phyloP scores from a whole-genome alignment of 2,113 vertebrate species.

The Erythrocercus mccallii region DNA sequence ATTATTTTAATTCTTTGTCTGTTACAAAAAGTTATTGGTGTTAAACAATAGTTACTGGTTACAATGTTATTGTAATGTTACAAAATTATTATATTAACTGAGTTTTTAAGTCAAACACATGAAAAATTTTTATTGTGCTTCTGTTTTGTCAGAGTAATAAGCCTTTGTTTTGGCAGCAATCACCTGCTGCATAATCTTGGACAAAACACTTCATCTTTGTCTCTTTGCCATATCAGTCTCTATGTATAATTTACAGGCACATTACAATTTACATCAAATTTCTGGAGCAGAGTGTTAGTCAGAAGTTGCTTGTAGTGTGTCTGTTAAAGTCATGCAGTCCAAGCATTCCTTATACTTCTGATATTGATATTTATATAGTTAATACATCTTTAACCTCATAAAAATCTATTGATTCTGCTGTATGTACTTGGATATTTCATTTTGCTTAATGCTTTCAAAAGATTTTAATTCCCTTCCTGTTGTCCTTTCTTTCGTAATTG shows the following conservation, averaged over 20 bases:
- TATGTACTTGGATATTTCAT: neutral
- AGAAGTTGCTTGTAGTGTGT: neutral
- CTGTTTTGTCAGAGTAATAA: neutral
- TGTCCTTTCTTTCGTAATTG: neutral
- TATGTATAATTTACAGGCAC: neutral
- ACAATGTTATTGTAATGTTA: neutral
- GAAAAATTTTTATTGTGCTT: neutral
- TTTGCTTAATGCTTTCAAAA: neutral
- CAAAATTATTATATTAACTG: neutral
- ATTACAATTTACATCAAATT: neutral
- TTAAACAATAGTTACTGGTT: neutral
- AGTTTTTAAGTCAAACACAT: neutral
- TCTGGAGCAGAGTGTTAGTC: neutral
- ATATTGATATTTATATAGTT: neutral
- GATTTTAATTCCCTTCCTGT: neutral
- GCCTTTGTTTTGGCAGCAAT: neutral
- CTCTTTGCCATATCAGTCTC: neutral
- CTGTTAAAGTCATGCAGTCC: neutral
- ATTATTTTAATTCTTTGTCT: neutral
- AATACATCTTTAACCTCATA: neutral
- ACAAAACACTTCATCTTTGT: neutral
- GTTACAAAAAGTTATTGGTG: neutral
- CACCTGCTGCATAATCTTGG: neutral
- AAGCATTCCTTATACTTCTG: neutral
- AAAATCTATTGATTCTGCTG: neutral